Percentiles rank a stretch among this genome's conserved stretches.
Evolutionary conservation across 2,797 vertebrate genomes (phyloP).

Genomic region (Pteronotus mesoamericanus): DNA sequence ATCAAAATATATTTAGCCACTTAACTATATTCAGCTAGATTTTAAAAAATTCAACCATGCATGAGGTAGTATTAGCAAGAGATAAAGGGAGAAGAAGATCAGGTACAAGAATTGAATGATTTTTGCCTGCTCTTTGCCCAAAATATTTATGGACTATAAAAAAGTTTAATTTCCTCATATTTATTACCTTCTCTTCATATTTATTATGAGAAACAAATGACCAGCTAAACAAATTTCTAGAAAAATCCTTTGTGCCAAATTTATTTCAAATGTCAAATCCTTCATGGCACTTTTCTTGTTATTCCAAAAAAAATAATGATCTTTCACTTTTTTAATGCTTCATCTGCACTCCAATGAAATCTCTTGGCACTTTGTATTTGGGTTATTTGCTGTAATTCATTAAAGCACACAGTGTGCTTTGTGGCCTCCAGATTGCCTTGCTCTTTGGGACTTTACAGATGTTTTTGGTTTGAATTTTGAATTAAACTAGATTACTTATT

Average conservation of each 20-base stretch:
- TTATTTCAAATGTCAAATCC: background rate
- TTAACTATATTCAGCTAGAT: background rate
- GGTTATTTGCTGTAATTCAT: background rate
- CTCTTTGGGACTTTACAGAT: background rate
- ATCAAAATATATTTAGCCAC: slow-evolving; percentile 22
- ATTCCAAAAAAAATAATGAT: background rate
- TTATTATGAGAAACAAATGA: slow-evolving; percentile 20
- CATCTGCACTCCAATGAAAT: background rate
- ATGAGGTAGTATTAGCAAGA: background rate
- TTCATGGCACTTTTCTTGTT: background rate
- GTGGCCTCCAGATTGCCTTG: background rate
- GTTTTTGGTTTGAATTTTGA: slow-evolving; percentile 32
- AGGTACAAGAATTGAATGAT: background rate
- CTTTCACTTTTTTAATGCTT: background rate
- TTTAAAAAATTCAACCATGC: background rate
- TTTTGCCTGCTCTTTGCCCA: background rate
- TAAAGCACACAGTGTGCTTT: background rate
- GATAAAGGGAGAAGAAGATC: background rate
- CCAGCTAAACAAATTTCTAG: background rate
- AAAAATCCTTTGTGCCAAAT: background rate
- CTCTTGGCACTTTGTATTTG: background rate
- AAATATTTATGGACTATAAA: background rate
- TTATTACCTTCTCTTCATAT: background rate
- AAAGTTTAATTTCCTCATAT: background rate
- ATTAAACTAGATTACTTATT: background rate